Base-by-base conservation (phyloP, 2,888 invertebrate genomes). In the Drosophila demipolita region DNA sequence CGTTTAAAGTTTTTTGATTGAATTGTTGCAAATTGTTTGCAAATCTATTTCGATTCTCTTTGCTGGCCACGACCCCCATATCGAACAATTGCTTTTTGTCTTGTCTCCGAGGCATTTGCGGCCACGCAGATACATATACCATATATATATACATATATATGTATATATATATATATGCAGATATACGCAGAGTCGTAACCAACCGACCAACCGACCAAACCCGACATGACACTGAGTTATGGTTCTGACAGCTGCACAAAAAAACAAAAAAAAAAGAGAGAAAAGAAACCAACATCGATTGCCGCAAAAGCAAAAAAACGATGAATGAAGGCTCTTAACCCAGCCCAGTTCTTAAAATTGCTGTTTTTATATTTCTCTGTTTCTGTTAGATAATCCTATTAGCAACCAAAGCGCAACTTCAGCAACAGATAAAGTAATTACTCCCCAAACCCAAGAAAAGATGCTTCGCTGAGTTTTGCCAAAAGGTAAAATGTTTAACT, bases 21-120 rank as follows among this genome's bases (percentile, higher is more conserved):
- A 91, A 91, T 91, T 91, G 90, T 90, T 91, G 91, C 88, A 91
- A 91, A 89, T 86, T 91, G 90, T 87, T 91, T 87, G 84, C 84
- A 82, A 89, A 90, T 87, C 89, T 87, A 87, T 87, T 87, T 87
- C 79, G 78, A 78, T 78, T 75, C 75, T 72, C 59, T 75, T 68
- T 61, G 63, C 67, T 48, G 53, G 65, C 71, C 61, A 78, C 67
- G 73, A 74, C 76, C 71, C 60, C 73, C 72, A 80, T 84, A 80
- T 84, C 73, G 79, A 89, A 87, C 87, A 87, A 89, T 87, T 87
- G 87, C 67, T 89, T 87, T 87, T 87, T 87, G 89, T 87, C 87
- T 87, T 86, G 83, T 85, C 87, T 80, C 64, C 59, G 66, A 77
- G 74, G 72, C 64, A 75, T 80, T 83, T 86, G 83, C 65, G 88